Percentiles rank a stretch among this genome's conserved stretches.
Conservation (phyloP, 2,888 invertebrate genomes). For the Orthosia cruda region DNA sequence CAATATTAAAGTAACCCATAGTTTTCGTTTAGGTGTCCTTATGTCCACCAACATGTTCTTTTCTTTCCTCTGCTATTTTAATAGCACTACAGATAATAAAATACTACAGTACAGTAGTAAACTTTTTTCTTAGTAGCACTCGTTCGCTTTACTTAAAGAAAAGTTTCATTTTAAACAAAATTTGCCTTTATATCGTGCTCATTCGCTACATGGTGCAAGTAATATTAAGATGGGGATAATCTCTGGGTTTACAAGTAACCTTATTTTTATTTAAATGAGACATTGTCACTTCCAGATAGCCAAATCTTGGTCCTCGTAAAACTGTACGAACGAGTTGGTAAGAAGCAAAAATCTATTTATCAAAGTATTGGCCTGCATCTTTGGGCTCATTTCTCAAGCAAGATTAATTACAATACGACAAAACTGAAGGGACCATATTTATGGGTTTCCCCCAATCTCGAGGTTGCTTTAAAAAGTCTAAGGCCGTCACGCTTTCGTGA, state of each 20-base stretch:
- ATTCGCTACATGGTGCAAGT: background rate
- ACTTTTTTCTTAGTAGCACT: no score
- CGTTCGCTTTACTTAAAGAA: no score
- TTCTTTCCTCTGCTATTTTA: no score
- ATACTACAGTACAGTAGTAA: no score
- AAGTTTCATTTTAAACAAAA: no score
- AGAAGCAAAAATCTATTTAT: constrained; percentile 89
- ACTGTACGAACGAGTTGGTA: constrained; percentile 81
- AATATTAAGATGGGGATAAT: background rate
- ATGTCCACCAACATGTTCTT: no score
- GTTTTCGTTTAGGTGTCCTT: no score
- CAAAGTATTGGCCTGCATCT: constrained; percentile 88
- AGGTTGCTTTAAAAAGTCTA: constrained; percentile 57
- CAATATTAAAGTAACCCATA: no score
- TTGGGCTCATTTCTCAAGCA: constrained; percentile 84
- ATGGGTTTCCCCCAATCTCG: constrained; percentile 60
- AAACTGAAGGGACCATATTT: constrained; percentile 80
- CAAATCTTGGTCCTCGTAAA: constrained; percentile 63
- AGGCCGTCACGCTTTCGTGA: constrained; percentile 42
- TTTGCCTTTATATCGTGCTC: no score
- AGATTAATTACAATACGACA: constrained; percentile 87
- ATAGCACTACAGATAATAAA: no score
- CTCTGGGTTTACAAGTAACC: no score
- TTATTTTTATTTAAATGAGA: background rate
- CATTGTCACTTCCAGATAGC: constrained; percentile 57